Conservation (phyloP, 2,113 vertebrate species). For the Microcebus griseorufus region DNA sequence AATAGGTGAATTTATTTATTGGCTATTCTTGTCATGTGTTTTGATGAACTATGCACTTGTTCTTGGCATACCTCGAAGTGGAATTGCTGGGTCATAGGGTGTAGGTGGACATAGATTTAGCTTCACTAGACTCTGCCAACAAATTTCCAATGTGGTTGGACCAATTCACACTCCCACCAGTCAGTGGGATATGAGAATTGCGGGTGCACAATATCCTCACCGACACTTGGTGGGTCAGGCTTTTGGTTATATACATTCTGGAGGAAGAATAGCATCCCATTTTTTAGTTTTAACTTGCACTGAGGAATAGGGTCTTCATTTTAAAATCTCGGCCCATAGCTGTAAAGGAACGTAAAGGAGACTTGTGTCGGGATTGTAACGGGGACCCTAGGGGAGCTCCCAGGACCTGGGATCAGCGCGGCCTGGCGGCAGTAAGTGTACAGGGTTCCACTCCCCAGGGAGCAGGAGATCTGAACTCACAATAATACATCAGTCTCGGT, state of each 20-base stretch:
- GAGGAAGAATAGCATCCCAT: neutral
- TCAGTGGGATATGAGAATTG: too few relatives aligned
- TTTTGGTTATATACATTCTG: neutral
- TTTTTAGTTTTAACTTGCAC: neutral
- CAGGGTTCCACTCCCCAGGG: neutral
- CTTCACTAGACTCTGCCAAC: neutral
- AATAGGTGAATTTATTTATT: neutral
- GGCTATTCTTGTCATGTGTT: neutral
- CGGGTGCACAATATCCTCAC: neutral
- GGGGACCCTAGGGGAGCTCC: neutral
- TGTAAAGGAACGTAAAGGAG: neutral
- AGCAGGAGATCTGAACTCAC: neutral
- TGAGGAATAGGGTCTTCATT: neutral
- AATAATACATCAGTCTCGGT: neutral
- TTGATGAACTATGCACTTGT: neutral
- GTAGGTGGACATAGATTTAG: neutral
- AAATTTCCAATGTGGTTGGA: neutral
- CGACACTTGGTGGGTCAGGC: too few relatives aligned
- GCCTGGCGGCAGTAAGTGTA: neutral
- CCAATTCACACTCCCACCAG: neutral
- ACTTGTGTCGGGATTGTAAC: neutral
- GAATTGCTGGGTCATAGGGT: neutral
- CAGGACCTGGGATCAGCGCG: neutral
- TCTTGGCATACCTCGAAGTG: neutral
- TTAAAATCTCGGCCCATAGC: neutral